Evolutionary conservation across 2,888 invertebrate genomes (phyloP).

Genomic region (Callimorpha dominula): DNA sequence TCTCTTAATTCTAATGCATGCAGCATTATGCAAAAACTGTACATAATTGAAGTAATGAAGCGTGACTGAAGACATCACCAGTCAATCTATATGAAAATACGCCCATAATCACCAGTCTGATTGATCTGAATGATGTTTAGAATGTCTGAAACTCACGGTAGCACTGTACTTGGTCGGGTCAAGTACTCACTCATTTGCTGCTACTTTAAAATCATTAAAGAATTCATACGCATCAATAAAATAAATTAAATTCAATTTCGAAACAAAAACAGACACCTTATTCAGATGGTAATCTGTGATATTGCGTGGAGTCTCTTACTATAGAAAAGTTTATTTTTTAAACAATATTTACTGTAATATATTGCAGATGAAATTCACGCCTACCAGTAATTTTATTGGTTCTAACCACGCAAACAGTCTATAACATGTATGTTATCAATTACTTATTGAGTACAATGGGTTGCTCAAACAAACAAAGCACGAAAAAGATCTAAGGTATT

Average conservation of each 20-base stretch:
- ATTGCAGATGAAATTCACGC: conserved; percentile 1
- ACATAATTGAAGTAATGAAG: no score
- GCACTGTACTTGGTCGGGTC: no score
- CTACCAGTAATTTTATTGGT: background rate
- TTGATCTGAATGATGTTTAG: no score
- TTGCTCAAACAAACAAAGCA: background rate
- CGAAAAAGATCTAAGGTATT: background rate
- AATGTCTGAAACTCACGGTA: no score
- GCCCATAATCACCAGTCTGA: no score
- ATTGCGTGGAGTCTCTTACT: conserved; percentile 1
- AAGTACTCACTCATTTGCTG: no score
- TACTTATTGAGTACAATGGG: background rate
- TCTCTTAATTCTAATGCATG: no score
- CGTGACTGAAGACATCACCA: no score
- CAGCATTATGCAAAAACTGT: no score
- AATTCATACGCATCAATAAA: no score
- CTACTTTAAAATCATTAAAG: no score
- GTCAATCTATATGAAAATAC: no score
- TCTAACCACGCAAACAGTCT: background rate
- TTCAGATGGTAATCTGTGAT: background rate
- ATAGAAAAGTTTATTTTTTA: background rate
- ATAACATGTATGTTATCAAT: background rate
- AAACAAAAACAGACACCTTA: background rate
- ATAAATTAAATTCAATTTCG: background rate
- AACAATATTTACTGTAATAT: background rate